A percentile compares a stretch with the other conserved stretches of the same genome.
These are phyloP conservation scores for Aethina tumida DNA, from an alignment of 1,140 invertebrate species.

Conservation along the genomic window DNA sequence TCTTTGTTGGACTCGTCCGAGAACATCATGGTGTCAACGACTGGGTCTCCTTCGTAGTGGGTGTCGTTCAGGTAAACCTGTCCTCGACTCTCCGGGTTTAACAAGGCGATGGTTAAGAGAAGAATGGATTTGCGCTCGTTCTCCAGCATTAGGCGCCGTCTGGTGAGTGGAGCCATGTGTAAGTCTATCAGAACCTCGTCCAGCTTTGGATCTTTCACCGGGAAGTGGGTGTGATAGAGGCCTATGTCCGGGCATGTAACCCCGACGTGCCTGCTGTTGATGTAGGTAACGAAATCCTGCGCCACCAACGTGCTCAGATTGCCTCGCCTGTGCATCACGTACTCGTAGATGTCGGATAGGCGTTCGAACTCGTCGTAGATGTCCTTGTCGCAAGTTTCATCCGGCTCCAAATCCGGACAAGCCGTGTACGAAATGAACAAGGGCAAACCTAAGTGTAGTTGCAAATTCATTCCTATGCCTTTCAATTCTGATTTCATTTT, in stretches of 20 bases:
- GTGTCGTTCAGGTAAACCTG: constrained; percentile 42
- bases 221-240: constrained; percentile 18
- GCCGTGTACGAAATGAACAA: background rate
- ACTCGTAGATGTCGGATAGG: constrained; percentile 17
- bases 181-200: constrained; percentile 9
- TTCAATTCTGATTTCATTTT: constrained; percentile 31
- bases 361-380: constrained; percentile 14
- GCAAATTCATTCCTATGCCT: background rate
- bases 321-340: constrained; percentile 17
- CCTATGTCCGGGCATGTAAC: constrained; percentile 13
- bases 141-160: constrained; percentile 4
- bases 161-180: constrained; percentile 10
- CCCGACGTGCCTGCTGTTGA: constrained; percentile 10
- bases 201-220: constrained; percentile 15
- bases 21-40: constrained; percentile 54
- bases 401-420: too few relatives aligned
- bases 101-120: constrained; percentile 48
- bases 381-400: constrained; percentile 9
- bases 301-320: constrained; percentile 15
- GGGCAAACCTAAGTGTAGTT: background rate
- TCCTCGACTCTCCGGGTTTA: constrained; percentile 57
- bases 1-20: constrained; percentile 35
- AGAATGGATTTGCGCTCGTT: constrained; percentile 15
- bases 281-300: constrained; percentile 16
- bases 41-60: constrained; percentile 51